Conservation (phyloP, 2,113 vertebrate genomes). For the Neogale vison region DNA sequence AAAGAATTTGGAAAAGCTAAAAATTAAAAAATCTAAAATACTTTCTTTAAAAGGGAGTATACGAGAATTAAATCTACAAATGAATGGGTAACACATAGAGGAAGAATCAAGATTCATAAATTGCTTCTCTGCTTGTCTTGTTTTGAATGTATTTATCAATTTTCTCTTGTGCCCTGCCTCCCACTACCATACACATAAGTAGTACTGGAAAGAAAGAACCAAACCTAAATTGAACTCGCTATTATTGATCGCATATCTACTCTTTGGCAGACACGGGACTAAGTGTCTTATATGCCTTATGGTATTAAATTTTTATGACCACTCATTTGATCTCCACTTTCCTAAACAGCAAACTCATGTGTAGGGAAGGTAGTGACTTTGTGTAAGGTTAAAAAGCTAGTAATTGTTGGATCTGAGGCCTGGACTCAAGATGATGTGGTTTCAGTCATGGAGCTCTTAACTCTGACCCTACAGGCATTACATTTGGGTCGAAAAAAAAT, state of each 20-base stretch:
- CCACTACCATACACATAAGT: neutral
- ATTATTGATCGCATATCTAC: neutral
- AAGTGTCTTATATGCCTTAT: neutral
- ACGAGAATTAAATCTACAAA: neutral
- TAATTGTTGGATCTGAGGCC: neutral
- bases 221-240: neutral
- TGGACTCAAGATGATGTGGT: neutral
- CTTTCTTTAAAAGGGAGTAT: neutral
- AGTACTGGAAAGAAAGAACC: neutral
- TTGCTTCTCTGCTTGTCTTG: neutral
- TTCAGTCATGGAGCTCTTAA: neutral
- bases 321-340: neutral
- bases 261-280: neutral
- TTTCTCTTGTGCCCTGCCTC: neutral
- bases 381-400: neutral
- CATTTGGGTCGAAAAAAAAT: neutral
- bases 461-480: neutral
- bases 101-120: neutral
- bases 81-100: neutral
- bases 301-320: neutral
- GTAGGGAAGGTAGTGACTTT: neutral
- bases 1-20: conserved; percentile 46
- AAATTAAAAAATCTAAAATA: neutral
- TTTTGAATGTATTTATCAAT: neutral
- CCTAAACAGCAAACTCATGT: neutral